Percentiles rank a stretch among this genome's conserved stretches.
phyloP scores from a whole-genome alignment of 2,888 invertebrate species.

The Sinotaia quadrata region DNA sequence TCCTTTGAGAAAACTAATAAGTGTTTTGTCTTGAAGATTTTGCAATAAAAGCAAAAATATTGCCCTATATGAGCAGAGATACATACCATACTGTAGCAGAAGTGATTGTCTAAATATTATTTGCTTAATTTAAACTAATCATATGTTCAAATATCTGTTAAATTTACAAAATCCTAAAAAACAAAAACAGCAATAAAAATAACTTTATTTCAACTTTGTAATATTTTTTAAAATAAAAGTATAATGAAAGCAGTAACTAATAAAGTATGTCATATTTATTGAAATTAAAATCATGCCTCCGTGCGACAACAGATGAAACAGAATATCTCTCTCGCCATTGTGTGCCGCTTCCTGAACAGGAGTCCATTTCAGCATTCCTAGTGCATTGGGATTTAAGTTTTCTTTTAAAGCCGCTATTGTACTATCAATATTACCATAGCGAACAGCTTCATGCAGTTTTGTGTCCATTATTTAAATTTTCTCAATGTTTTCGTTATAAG shows the following conservation, averaged over 20 bases:
- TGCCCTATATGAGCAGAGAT: too few species aligned
- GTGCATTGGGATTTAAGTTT: constrained; percentile 61
- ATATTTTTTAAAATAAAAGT: background rate
- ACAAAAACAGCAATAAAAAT: background rate
- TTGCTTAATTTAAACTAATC: too few species aligned
- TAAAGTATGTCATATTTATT: background rate
- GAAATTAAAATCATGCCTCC: constrained; percentile 47
- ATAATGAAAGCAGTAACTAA: background rate
- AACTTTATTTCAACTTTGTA: background rate
- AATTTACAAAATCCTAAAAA: background rate
- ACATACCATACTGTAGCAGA: too few species aligned
- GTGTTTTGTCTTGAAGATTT: too few species aligned
- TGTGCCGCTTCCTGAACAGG: constrained; percentile 65
- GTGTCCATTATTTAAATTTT: constrained; percentile 51
- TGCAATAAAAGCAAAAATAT: too few species aligned
- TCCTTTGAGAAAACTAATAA: too few species aligned
- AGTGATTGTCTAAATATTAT: too few species aligned
- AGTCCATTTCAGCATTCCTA: constrained; percentile 66
- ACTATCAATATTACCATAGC: constrained; percentile 58
- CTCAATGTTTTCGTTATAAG: background rate
- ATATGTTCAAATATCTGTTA: too few species aligned
- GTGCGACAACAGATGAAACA: constrained; percentile 53
- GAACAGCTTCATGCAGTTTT: constrained; percentile 63
- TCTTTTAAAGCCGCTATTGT: constrained; percentile 55
- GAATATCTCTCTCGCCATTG: constrained; percentile 62